Evolutionary conservation across 2,888 invertebrate genomes (phyloP), one percentile per base, ranked within the genome.

Genomic region (Cephus nigrinus): DNA sequence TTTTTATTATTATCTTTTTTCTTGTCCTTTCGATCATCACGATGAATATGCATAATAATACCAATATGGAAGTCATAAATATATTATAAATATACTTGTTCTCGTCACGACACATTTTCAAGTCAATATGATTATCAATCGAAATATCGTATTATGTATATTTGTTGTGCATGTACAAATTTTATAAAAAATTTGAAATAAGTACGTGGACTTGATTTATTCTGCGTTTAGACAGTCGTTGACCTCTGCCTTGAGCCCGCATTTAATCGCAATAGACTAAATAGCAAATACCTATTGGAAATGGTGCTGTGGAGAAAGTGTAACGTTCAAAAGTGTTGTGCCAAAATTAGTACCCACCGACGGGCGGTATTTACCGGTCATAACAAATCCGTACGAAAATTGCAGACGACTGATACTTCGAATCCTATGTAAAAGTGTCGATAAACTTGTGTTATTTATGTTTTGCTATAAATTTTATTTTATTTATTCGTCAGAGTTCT

Each of bases 211-310:
- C 55, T 55, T 55, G 55, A 55, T 55, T 31, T 32, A 71, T 71
- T 71, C 31, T 71, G 4, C 32, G 71, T 31, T 71, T 33, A 23
- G 71, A 71, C 31, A 71, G 71, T 71, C 31, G 71, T 31, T 71
- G 71, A 12, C 71, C 71, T 71, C 71, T 12, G 71, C 71, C 71
- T 71, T 71, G 71, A 71, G 71, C 71, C 71, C 71, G 31, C 32
- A 71, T 71, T 55, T 55, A 55, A 23, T 55, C 55, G 23, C 23
- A 55, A 69, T 15, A 69, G 12, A 31, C 1, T 23, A 71, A 31
- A 55, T 15, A 71, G 5, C 31, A 71, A 4, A 4, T 71, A 32
- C 31, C 71, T 31, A 12, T 69, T 9, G 71, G 31, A 71, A 71
- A 71, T 33, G 31, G 33, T 15, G 55, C 9, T 55, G 31, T 15